Evolutionary conservation across 53 echinoderm and acorn worm species (phyloP).

Genomic region (Luidia sarsii): DNA sequence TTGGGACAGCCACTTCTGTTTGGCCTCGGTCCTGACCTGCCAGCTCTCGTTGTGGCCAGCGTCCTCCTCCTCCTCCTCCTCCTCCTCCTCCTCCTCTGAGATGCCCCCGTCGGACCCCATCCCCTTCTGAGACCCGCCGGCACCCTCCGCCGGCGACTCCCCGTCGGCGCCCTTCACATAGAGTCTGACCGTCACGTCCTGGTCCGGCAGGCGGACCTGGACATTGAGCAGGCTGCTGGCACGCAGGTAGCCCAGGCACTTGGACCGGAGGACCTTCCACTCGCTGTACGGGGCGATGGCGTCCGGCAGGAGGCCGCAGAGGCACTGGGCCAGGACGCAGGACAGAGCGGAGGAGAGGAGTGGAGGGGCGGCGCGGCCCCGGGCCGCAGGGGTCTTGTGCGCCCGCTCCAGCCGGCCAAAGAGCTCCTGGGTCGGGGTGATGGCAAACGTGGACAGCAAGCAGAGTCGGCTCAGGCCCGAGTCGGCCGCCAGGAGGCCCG

Average conservation of each 20-base stretch:
- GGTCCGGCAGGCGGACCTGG: constrained; percentile 16
- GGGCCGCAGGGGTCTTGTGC: not conserved
- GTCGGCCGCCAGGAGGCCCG: constrained; percentile 17
- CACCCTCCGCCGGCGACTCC: constrained; percentile 20
- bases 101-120: not conserved
- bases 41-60: not conserved
- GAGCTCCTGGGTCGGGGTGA: constrained; percentile 45
- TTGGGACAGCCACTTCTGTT: constrained; percentile 19
- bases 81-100: not conserved
- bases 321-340: constrained; percentile 27
- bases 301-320: constrained; percentile 18
- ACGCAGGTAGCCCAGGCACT: constrained; percentile 26
- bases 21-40: not conserved
- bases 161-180: constrained; percentile 33
- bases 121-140: not conserved
- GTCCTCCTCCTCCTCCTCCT: not conserved
- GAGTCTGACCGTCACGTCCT: constrained; percentile 27
- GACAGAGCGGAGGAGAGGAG: constrained; percentile 24
- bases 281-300: constrained; percentile 8
- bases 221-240: constrained; percentile 14
- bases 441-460: constrained; percentile 50
- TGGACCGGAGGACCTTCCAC: not conserved
- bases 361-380: not conserved
- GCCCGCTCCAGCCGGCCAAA: constrained; percentile 6
- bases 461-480: constrained; percentile 22